Percentiles rank a stretch among this genome's conserved stretches.
These are phyloP conservation scores for Neosalanx taihuensis DNA, from an alignment of 2,797 vertebrate genomes.

Conservation along the genomic window DNA sequence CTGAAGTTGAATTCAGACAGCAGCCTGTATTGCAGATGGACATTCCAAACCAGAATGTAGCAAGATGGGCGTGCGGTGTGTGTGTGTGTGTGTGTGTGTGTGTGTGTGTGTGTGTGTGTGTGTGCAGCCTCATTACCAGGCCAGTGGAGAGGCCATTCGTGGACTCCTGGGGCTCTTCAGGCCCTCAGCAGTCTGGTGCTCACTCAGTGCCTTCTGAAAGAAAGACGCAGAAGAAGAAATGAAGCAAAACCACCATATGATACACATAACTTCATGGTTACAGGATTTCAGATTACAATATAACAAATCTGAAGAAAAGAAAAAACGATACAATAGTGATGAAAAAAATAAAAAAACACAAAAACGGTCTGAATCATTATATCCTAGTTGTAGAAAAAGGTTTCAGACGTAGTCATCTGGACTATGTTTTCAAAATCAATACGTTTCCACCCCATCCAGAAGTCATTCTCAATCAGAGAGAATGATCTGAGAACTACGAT, in stretches of 20 bases:
- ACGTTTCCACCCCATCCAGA: no score
- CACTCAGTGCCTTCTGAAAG: conserved; percentile 86
- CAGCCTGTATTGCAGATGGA: background rate
- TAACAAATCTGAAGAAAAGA: no score
- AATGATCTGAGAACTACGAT: no score
- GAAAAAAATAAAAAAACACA: no score
- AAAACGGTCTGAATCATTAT: background rate
- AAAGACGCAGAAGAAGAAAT: background rate
- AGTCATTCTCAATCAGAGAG: no score
- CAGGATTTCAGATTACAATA: no score
- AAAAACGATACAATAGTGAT: no score
- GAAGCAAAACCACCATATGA: background rate
- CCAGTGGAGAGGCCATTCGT: conserved; percentile 82
- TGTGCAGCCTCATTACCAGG: conserved; percentile 81
- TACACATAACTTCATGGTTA: background rate
- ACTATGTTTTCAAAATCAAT: no score
- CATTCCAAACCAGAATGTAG: background rate
- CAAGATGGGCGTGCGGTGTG: background rate
- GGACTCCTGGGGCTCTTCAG: conserved; percentile 79
- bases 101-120: background rate
- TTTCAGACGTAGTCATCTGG: no score
- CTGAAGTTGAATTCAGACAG: background rate
- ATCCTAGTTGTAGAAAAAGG: no score
- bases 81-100: conserved; percentile 2
- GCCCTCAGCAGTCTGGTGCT: conserved; percentile 81